Evolutionary conservation across 1,140 invertebrate species (phyloP).

Genomic region (Neodiprion pinetum): DNA sequence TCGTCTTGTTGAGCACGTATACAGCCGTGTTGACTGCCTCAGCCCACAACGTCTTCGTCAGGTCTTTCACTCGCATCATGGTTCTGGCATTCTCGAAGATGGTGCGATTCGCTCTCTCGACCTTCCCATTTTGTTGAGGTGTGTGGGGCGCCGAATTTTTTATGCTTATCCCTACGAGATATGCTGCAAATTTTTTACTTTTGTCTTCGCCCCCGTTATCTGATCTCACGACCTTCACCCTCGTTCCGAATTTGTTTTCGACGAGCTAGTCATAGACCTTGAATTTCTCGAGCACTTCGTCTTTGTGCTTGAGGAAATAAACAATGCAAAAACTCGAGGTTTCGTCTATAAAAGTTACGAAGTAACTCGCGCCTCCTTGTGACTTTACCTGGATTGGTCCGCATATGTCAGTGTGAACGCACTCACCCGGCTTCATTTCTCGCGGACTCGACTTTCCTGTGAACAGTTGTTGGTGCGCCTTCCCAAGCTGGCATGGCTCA

Average conservation of each 20-base stretch:
- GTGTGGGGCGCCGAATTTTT: conserved; percentile 39
- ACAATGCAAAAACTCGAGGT: neutral
- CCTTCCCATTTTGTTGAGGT: conserved; percentile 49
- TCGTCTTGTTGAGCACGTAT: conserved; percentile 39
- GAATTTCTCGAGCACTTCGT: conserved; percentile 4
- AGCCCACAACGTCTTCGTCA: conserved; percentile 51
- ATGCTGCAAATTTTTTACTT: neutral
- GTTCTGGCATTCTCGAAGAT: conserved; percentile 47
- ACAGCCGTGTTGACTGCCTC: conserved; percentile 53
- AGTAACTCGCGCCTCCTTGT: conserved; percentile 13
- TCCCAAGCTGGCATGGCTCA: conserved; percentile 39
- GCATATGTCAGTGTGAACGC: neutral
- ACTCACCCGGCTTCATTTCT: neutral
- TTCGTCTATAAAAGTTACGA: conserved; percentile 9
- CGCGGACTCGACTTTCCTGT: conserved; percentile 36
- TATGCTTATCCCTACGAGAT: neutral
- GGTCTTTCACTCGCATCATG: conserved; percentile 43
- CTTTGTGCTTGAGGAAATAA: conserved; percentile 4
- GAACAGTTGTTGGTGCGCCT: conserved; percentile 36
- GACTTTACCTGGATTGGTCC: neutral
- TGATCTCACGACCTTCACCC: neutral
- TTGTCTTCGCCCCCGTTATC: neutral
- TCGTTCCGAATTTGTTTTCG: neutral
- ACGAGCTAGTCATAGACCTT: neutral
- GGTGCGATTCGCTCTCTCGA: conserved; percentile 51